Base-by-base conservation (phyloP, 1,140 invertebrate genomes). In the Fopius arisanus region DNA sequence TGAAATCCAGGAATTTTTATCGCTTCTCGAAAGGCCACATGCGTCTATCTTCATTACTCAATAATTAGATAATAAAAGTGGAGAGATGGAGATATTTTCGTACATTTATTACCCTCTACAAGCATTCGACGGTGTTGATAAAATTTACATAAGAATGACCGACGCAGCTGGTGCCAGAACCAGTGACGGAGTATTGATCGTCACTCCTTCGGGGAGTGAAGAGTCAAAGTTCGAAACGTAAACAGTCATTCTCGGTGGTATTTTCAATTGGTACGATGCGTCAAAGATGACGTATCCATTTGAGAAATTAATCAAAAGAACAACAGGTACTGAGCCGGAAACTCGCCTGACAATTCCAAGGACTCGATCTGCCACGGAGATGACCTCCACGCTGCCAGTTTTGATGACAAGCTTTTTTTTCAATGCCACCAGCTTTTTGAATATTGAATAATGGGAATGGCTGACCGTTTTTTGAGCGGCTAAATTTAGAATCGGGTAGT, bases 401-500 rank as follows among this genome's bases (percentile, higher is more conserved):
- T 48, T 48, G 16, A 48, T 48, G 26, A 95, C 88, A 3, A 91
- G 85, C 4, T 90, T 91, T 14, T 88, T 89, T 74, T 94, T 88
- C 92, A 83, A 48, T 2, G 54, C 54, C 2, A 77, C 77, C 21
- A 89, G 54, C 28, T 75, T 74, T 40, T 86, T 83, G 69, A 84
- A 88, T 0, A 90, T 86, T n/a, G 88, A 81, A 51, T 88, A 90
- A 77, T 91, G 89, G 70, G 88, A 89, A 51, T 82, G 82, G 0
- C 63, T 0, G 0, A 77, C 76, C 0, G 14, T 21, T 37, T 84
- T 82, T 75, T 90, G 82, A 2, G 72, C 77, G 0, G 82, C 84
- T 4, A 91, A 82, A 82, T 92, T 92, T 0, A 91, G 65, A 0
- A 75, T 86, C 31, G 75, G 80, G 77, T 91, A 93, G 77, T 91